Base-by-base conservation (phyloP, 2,888 invertebrate species). In the Xestia ashworthii region DNA sequence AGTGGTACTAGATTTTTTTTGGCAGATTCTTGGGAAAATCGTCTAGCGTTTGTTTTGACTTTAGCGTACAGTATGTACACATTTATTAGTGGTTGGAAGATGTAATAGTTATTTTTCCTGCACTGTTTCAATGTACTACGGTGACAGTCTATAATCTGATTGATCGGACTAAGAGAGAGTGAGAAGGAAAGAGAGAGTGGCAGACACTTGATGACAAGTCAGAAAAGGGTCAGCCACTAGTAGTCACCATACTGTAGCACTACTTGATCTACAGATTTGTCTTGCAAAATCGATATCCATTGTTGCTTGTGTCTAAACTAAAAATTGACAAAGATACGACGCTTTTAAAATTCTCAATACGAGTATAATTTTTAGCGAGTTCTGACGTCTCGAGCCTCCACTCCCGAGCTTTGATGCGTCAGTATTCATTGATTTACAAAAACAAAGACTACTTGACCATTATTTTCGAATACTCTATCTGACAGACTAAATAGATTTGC, bases 1-100 rank as follows among this genome's bases (percentile, higher is more conserved):
- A 87, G 74, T 41, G 73, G 53, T 73, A 75, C 71, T 81, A 46
- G 41, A 48, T 71, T 85, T 80, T 76, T 82, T 82, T 79, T 77
- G 44, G 38, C 72, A 41, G 76, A 64, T 71, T 84, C 69, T 71
- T 77, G 72, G 60, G 48, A 83, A 87, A 72, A 73, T 77, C 12
- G 70, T 87, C 82, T 85, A 79, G 77, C 60, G 72, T 87, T 50
- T 62, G 80, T 73, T 58, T 70, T 62, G 66, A 75, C n/a, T 48
- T 53, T 14, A 19, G 58, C 48, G n/a, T 19, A n/a, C 60, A 62
- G 19, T 11, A 38, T 19, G 38, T 25, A 38, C 22, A 76, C 14
- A n/a, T 48, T 64, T 16, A 76, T 64, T 48, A 32, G n/a, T 76
- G 5, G 48, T n/a, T 53, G n/a, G 38, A 11, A 58, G n/a, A 58